Evolutionary conservation across 2,113 vertebrate species (phyloP).

Genomic region (Oreochromis niloticus): DNA sequence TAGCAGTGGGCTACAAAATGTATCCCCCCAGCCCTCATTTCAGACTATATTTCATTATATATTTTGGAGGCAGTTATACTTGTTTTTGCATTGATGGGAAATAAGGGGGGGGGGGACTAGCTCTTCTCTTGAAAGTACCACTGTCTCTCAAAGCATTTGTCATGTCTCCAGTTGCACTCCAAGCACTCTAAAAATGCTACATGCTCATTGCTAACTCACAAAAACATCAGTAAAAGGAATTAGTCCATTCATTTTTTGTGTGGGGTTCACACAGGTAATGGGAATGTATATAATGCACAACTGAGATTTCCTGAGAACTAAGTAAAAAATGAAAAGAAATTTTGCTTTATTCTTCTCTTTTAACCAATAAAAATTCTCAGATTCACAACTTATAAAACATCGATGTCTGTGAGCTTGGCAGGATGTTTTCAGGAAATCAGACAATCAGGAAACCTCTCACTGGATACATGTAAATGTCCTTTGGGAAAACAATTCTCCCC

Average conservation of each 20-base stretch:
- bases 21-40: too few species aligned
- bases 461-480: slow-evolving; percentile 40
- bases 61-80: neutral
- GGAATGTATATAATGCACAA: neutral
- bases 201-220: neutral
- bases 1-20: neutral
- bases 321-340: neutral
- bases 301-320: neutral
- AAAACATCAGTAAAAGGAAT: neutral
- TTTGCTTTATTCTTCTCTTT: neutral
- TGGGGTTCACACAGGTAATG: neutral
- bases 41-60: neutral
- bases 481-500: slow-evolving; percentile 1
- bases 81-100: neutral
- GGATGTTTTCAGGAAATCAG: slow-evolving; percentile 9
- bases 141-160: neutral
- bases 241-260: neutral
- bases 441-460: slow-evolving; percentile 31
- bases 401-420: neutral
- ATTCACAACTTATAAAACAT: neutral
- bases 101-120: fast-evolving
- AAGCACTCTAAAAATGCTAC: neutral
- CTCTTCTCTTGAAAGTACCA: neutral
- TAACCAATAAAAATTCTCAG: neutral
- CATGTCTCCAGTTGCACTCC: neutral